Conservation (phyloP, 2,888 invertebrate species). For the Apotomis betuletana region DNA sequence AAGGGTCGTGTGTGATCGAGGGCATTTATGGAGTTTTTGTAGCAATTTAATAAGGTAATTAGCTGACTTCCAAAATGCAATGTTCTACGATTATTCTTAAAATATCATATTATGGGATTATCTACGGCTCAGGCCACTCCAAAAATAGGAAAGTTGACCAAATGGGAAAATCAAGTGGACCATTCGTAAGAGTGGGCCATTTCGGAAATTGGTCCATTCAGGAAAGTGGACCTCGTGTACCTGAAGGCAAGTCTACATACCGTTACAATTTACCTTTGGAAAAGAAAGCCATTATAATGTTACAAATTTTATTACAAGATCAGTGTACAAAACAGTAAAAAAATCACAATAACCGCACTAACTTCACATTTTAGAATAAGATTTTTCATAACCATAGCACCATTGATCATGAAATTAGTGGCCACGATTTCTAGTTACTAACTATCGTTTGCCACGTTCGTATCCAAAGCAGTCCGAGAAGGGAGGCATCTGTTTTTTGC, state of each 20-base stretch:
- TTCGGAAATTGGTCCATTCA: not conserved
- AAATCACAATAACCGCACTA: conserved; percentile 47
- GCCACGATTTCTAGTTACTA: not conserved
- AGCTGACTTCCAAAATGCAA: conserved; percentile 15
- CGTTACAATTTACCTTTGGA: not conserved
- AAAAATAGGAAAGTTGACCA: too few relatives aligned
- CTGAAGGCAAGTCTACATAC: not conserved
- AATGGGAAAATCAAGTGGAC: too few relatives aligned
- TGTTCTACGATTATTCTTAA: not conserved
- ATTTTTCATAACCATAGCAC: not conserved
- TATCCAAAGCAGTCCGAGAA: too few relatives aligned
- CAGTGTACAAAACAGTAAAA: conserved; percentile 26
- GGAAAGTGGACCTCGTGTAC: too few relatives aligned
- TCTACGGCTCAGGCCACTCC: too few relatives aligned
- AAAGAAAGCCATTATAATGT: conserved; percentile 2
- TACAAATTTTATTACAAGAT: conserved; percentile 35
- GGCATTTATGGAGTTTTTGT: conserved; percentile 39
- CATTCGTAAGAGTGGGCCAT: too few relatives aligned
- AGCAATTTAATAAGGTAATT: conserved; percentile 25
- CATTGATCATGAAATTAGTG: too few relatives aligned
- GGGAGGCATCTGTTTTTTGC: too few relatives aligned
- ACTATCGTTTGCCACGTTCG: too few relatives aligned
- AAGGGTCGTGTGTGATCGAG: conserved; percentile 44
- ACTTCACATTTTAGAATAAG: conserved; percentile 32
- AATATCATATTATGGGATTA: too few relatives aligned